phyloP scores from a whole-genome alignment of 2,888 invertebrate genomes.

The Philonicus albiceps region DNA sequence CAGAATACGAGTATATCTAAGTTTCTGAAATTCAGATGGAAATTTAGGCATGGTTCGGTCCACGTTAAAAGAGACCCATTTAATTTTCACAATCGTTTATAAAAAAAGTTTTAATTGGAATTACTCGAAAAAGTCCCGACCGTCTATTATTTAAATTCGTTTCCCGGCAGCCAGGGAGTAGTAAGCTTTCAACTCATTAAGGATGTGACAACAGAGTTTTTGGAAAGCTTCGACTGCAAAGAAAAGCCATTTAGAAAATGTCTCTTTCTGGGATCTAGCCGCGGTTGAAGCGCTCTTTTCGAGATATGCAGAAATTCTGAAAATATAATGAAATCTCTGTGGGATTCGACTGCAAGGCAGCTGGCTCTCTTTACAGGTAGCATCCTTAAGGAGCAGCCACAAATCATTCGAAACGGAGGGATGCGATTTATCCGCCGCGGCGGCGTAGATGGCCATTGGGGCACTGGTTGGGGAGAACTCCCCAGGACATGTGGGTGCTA shows the following conservation, averaged over 20 bases:
- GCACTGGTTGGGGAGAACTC: background rate
- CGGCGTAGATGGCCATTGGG: conserved; percentile 12
- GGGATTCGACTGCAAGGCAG: background rate
- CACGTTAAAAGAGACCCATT: background rate
- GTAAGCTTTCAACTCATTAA: background rate
- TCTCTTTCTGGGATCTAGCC: background rate
- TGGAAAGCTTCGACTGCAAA: background rate
- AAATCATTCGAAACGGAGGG: background rate
- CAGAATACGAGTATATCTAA: background rate
- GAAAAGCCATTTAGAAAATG: background rate
- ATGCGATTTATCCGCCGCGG: background rate
- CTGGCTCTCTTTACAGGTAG: background rate
- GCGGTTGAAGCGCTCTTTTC: background rate
- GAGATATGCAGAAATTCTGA: background rate
- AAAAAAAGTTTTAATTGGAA: background rate
- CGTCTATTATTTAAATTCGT: background rate
- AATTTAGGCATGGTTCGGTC: background rate
- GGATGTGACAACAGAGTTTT: background rate
- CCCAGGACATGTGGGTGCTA: conserved; percentile 14
- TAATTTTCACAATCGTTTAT: background rate
- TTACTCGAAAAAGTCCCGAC: background rate
- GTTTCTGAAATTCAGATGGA: background rate
- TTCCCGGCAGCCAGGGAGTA: background rate
- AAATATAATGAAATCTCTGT: background rate
- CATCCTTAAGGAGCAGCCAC: background rate